Evolutionary conservation across 2,113 vertebrate species (phyloP).

Genomic region (Cromileptes altivelis): DNA sequence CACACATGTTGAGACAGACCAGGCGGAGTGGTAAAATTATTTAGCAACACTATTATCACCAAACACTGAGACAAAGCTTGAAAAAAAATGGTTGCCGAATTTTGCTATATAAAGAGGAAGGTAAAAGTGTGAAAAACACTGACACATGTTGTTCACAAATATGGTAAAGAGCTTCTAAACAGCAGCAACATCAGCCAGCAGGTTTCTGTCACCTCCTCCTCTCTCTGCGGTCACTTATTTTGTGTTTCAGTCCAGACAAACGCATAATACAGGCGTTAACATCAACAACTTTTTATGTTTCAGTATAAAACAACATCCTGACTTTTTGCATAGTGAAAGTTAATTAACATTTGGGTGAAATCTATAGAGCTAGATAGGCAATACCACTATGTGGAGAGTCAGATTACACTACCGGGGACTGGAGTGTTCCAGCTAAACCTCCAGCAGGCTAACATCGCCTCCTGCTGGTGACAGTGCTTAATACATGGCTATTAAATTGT

Average conservation of each 20-base stretch:
- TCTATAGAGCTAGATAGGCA: neutral
- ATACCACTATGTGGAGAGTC: neutral
- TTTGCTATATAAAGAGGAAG: neutral
- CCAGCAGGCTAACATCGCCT: slow-evolving; percentile 1
- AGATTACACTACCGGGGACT: neutral
- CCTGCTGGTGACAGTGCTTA: slow-evolving; percentile 45
- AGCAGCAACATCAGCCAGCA: neutral
- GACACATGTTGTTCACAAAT: neutral
- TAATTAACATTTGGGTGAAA: neutral
- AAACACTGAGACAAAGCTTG: neutral
- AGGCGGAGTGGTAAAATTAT: slow-evolving; percentile 2
- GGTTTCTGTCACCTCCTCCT: neutral
- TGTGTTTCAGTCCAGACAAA: neutral
- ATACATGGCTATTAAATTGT: neutral
- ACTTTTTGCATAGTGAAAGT: neutral
- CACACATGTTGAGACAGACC: slow-evolving; percentile 11
- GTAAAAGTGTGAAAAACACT: neutral
- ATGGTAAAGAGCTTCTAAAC: neutral
- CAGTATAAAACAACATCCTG: neutral
- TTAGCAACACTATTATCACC: neutral
- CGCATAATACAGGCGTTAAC: neutral
- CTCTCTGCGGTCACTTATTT: neutral
- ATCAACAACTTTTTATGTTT: neutral
- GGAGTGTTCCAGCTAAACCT: neutral
- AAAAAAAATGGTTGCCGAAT: neutral